Conservation (phyloP, 1,140 invertebrate species). For the Andricus grossulariae region DNA sequence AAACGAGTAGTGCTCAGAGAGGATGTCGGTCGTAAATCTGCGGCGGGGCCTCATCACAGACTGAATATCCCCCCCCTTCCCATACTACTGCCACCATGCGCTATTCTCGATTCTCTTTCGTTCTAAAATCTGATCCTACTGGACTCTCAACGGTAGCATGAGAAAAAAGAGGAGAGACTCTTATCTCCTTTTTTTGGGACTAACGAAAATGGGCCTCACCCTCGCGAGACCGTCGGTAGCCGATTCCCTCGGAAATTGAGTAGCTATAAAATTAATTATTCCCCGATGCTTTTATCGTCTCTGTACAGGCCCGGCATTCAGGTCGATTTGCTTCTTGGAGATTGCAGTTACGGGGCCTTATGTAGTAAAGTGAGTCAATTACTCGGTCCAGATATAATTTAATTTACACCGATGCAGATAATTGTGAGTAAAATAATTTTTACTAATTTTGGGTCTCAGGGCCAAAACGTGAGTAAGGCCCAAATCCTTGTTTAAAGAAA, state of each 20-base stretch:
- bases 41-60: slow-evolving; percentile 68
- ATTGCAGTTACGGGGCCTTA: slow-evolving; percentile 18
- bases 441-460: too few species aligned
- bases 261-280: slow-evolving; percentile 77
- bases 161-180: slow-evolving; percentile 1
- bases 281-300: slow-evolving; percentile 70
- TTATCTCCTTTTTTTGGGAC: slow-evolving; percentile 56
- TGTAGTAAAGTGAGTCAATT: background rate
- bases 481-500: too few species aligned
- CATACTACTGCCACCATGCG: slow-evolving; percentile 30
- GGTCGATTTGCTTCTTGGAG: slow-evolving; percentile 56
- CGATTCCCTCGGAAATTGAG: slow-evolving; percentile 75
- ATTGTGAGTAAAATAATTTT: too few species aligned
- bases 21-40: slow-evolving; percentile 72
- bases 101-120: slow-evolving; percentile 28
- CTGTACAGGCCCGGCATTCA: slow-evolving; percentile 50
- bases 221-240: slow-evolving; percentile 66
- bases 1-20: slow-evolving; percentile 54
- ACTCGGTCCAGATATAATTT: too few species aligned
- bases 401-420: too few species aligned
- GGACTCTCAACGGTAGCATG: background rate
- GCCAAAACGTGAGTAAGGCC: too few species aligned
- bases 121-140: background rate
- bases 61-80: slow-evolving; percentile 58
- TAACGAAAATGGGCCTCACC: slow-evolving; percentile 65